A percentile compares a stretch with the other conserved stretches of the same genome.
These are phyloP conservation scores for Melitaea cinxia DNA, from an alignment of 1,140 invertebrate genomes.

Conservation along the genomic window DNA sequence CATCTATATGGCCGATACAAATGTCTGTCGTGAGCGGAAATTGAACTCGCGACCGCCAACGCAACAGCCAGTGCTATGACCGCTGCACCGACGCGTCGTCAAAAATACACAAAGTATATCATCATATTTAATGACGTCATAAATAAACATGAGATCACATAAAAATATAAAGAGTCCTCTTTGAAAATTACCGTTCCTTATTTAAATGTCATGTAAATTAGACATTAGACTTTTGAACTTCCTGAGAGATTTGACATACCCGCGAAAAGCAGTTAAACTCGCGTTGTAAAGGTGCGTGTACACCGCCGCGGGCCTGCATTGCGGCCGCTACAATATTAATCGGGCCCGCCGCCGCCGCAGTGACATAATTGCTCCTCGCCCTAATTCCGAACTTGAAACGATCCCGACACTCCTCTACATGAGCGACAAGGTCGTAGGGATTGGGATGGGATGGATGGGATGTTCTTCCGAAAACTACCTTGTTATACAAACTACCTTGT, in stretches of 20 bases:
- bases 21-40: too few species aligned
- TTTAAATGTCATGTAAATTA: background rate
- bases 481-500: too few species aligned
- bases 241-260: background rate
- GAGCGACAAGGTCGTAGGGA: slow-evolving; percentile 9
- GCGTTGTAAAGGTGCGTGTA: slow-evolving; percentile 10
- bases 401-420: slow-evolving; percentile 7
- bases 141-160: background rate
- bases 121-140: background rate
- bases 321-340: slow-evolving; percentile 39
- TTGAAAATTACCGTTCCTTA: too few species aligned
- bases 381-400: slow-evolving; percentile 30
- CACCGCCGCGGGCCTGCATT: slow-evolving; percentile 26
- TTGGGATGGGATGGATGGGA: too few species aligned
- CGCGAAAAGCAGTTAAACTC: background rate
- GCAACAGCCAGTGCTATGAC: too few species aligned
- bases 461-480: too few species aligned
- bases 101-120: too few species aligned
- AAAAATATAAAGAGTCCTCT: too few species aligned
- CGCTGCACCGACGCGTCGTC: too few species aligned
- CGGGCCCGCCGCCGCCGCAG: slow-evolving; percentile 27
- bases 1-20: too few species aligned
- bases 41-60: too few species aligned
- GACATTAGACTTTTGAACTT: background rate
- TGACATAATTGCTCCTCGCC: slow-evolving; percentile 38